Evolutionary conservation across 2,113 vertebrate species (phyloP), one percentile per base, ranked within the genome.

Genomic region (Sander lucioperca): DNA sequence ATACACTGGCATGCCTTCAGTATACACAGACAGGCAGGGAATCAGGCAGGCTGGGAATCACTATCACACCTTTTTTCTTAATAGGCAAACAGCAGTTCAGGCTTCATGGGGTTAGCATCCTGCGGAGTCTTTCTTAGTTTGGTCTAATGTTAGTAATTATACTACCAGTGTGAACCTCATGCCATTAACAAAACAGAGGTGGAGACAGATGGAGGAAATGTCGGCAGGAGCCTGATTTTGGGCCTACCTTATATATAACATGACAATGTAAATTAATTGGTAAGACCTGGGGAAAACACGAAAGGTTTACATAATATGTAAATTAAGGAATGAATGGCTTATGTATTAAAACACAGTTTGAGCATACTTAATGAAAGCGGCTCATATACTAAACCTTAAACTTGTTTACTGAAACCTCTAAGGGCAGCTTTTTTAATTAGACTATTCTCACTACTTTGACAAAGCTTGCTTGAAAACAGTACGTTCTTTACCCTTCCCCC

Each of bases 101-200:
- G 77, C 86, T 66, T 90, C 93, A 94, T 85, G 90, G 79, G 90
- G 91, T 80, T 82, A 72, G 88, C 67, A 86, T 91, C 93, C 92
- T 89, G 89, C 88, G 76, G 93, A 92, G 92, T 83, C 86, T 91
- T 95, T 95, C 85, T 93, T 90, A 79, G 85, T 84, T 86, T 78
- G 63, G 81, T 86, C 72, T 92, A 92, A 94, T 89, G 90, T 93
- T 86, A 85, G 94, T 92, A 95, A 94, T 95, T 95, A 94, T 85
- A 62, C 85, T 86, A 83, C 82, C 93, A 92, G 93, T 90, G 88
- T 94, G 93, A 90, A 84, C 79, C 89, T 88, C 80, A 50, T 85
- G 86, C 66, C 64, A 81, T 88, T 91, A 90, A 93, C 91, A 91
- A 93, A 90, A 88, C 89, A 89, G 89, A 88, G 81, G 83, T 85